Evolutionary conservation across 1,140 invertebrate species (phyloP).

Genomic region (Diorhabda sublineata): DNA sequence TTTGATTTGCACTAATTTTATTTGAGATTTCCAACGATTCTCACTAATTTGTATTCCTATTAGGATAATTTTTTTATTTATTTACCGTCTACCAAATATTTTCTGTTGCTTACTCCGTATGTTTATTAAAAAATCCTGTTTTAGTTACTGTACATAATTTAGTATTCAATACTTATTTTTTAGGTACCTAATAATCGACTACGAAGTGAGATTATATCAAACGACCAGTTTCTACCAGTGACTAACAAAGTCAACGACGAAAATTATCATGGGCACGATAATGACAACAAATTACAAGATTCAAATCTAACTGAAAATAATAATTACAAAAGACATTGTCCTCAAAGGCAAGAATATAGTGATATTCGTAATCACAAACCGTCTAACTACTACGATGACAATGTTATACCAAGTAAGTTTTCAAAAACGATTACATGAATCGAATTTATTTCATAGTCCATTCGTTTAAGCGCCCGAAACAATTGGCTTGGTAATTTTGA

Average conservation of each 20-base stretch:
- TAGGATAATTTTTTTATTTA: background rate
- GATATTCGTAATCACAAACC: background rate
- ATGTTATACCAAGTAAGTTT: conserved; percentile 12
- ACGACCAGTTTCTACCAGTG: background rate
- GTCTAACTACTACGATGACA: conserved; percentile 7
- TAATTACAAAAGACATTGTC: conserved; percentile 7
- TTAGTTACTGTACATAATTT: too few species aligned
- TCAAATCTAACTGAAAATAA: conserved; percentile 11
- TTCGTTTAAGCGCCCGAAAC: too few species aligned
- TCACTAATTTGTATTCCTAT: too few species aligned
- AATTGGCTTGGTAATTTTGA: too few species aligned
- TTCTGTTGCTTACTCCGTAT: background rate
- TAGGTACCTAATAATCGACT: conserved; percentile 26
- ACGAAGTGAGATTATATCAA: conserved; percentile 15
- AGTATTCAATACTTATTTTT: background rate
- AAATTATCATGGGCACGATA: background rate
- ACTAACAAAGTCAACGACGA: conserved; percentile 12
- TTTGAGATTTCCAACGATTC: too few species aligned
- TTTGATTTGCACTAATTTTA: too few species aligned
- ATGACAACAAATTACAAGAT: conserved; percentile 5
- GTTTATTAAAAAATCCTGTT: background rate
- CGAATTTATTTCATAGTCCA: too few species aligned
- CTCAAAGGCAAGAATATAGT: conserved; percentile 4
- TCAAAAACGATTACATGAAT: background rate
- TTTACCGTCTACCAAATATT: background rate